Evolutionary conservation across 2,797 vertebrate species (phyloP), one percentile per base, ranked within the genome.

Genomic region (Liparis tanakae): DNA sequence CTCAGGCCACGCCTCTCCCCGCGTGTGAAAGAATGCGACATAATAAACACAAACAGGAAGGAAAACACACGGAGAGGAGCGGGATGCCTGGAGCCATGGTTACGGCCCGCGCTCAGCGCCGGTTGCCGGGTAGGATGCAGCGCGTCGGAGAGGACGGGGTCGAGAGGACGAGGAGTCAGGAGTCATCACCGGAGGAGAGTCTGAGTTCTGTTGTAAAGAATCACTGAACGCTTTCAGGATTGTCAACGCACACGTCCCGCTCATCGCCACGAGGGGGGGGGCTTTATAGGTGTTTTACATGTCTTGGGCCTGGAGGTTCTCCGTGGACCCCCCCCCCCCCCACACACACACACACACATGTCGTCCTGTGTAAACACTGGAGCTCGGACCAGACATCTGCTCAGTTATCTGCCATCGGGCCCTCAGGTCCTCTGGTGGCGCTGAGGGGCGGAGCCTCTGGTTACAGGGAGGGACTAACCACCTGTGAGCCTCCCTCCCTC

Each of bases 21-120:
- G 87, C 64, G 87, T 91, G 90, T 93, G 92, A 94, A 94, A 93
- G 90, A 91, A 92, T 89, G 90, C 88, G 81, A 90, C 90, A 87
- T 90, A 90, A 91, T 91, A 90, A 93, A 89, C 80, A 84, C 85
- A 65, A 67, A 67, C 50, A 36, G 43, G 48, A 66, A 76, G 74
- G 80, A 90, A 87, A 90, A 84, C 85, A 79, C 74, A 85, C 84
- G 83, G 88, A 92, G 89, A 89, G 69, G 57, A 89, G 85, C 81
- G 83, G 85, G 90, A 92, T 88, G 88, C 90, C 88, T 93, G 76
- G 44, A 69, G 44, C 77, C 89, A 81, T 82, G 83, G 92, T 88
- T 88, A 90, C 89, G 80, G 78, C 85, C 76, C 78, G 73, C 80
- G 80, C 81, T 87, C 79, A 76, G 87, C 68, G 75, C 20, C 39